Percentiles rank a stretch among this genome's conserved stretches.
These are phyloP conservation scores for Bufo gargarizans DNA, from an alignment of 2,113 vertebrate genomes.

Conservation along the genomic window DNA sequence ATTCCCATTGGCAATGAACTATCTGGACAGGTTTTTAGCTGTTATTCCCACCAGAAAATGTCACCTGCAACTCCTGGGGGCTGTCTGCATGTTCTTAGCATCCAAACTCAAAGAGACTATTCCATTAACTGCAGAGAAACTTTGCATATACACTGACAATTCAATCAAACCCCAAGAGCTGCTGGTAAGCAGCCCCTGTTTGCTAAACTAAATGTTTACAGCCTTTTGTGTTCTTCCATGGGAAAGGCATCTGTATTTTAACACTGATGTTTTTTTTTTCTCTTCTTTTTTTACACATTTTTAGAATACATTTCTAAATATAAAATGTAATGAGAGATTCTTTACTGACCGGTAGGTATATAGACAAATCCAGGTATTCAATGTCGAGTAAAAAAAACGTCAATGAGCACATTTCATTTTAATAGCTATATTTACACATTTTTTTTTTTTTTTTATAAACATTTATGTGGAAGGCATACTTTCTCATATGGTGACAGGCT, in stretches of 20 bases:
- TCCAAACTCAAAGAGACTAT: conserved; percentile 97
- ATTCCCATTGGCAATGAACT: conserved; percentile 97
- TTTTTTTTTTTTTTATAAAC: not conserved
- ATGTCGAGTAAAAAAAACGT: too few species aligned
- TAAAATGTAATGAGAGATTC: too few species aligned
- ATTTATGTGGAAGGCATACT: not conserved
- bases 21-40: conserved; percentile 95
- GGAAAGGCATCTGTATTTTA: conserved; percentile 45
- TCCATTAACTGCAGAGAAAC: conserved; percentile 93
- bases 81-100: conserved; percentile 96
- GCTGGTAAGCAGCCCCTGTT: conserved; percentile 83
- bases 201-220: conserved; percentile 49
- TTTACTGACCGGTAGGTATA: too few species aligned
- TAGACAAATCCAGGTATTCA: too few species aligned
- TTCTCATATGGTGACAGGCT: not conserved
- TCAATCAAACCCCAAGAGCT: conserved; percentile 93
- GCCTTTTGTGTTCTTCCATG: conserved; percentile 7
- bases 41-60: conserved; percentile 92
- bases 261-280: not conserved
- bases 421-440: not conserved
- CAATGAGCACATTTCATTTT: not conserved
- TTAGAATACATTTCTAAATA: too few species aligned
- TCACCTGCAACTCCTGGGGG: conserved; percentile 92
- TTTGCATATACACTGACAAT: conserved; percentile 97
- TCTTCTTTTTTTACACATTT: not conserved